Conservation (phyloP, 1,140 invertebrate genomes). For the Heliothis virescens region DNA sequence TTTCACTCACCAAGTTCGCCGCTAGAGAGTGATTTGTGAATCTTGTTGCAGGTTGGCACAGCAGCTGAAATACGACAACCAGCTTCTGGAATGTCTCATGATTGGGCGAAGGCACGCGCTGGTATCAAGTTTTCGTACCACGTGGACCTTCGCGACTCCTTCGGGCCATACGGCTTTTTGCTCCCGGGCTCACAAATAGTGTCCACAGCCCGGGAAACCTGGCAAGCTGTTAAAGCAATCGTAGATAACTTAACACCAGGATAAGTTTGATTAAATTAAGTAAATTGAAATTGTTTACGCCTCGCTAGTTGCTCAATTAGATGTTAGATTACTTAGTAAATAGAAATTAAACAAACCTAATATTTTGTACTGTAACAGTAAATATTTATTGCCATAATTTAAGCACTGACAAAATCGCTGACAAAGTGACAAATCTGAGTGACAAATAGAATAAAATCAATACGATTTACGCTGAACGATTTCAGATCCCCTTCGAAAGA, state of each 20-base stretch:
- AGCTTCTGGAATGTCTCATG: constrained; percentile 89
- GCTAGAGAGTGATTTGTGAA: too few species aligned
- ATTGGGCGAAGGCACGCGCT: constrained; percentile 90
- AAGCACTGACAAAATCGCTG: neutral
- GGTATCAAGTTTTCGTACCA: constrained; percentile 92
- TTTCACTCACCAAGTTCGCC: neutral
- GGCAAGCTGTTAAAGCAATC: constrained; percentile 92
- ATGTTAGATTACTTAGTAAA: constrained; percentile 15
- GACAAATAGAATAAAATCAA: neutral
- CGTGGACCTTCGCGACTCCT: constrained; percentile 91
- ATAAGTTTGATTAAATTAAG: constrained; percentile 41
- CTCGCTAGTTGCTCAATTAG: constrained; percentile 35
- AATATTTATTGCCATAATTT: constrained; percentile 8
- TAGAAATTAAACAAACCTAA: constrained; percentile 13
- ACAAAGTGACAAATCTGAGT: neutral
- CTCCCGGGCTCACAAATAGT: constrained; percentile 92
- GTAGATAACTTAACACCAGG: constrained; percentile 83
- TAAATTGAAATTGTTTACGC: constrained; percentile 30
- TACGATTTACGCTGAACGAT: neutral
- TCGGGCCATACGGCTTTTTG: constrained; percentile 92
- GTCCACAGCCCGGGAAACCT: constrained; percentile 92
- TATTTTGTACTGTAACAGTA: neutral
- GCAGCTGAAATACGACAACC: constrained; percentile 85
- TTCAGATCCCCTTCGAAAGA: neutral
- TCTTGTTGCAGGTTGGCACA: constrained; percentile 79